Base-by-base conservation (phyloP, 2,888 invertebrate species). In the Drosophila anceps region DNA sequence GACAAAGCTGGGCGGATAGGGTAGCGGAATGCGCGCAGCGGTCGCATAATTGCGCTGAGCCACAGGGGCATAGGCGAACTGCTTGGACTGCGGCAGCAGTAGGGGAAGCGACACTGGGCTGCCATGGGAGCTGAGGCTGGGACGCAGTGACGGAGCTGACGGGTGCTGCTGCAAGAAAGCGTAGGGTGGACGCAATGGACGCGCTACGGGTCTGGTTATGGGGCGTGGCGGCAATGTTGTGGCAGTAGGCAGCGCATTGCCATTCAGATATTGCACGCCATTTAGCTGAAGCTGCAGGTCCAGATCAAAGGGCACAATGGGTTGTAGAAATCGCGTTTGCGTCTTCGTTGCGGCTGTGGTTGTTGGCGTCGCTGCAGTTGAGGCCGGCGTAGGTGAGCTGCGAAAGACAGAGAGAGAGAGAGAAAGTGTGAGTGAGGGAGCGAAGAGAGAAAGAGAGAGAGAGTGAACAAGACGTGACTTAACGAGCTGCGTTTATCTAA, bases 1-100 rank as follows among this genome's bases (percentile, higher is more conserved):
- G 2, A 92, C 79, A 62, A 92, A 92, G n/a, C 92, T 92, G 8
- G 92, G 92, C 5, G 92, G 92, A 74, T 88, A 92, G 2, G 92
- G 92, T 29, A 92, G 48, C 0, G 84, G 87, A 1, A 84, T 81
- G 44, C 81, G 79, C 4, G 48, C 67, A 7, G 66, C 71, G 12
- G 70, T n/a, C 1, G 77, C 85, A 61, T 73, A 69, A 62, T 82
- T 59, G 59, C 91, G 43, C 68, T 83, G 89, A 4, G 91, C 82
- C 13, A 81, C 66, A 0, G 91, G 92, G 0, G 92, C 91, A 61
- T 83, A 93, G 13, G 87, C 76, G 27, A 82, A 83, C 73, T 92
- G 93, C 67, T 92, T 92, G 4, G 93, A 93, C 55, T 91, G 90
- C 5, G 69, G 69, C 12, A 76, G 53, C 15, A 66, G 44, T 31